phyloP scores from a whole-genome alignment of 2,113 vertebrate species.

The Paracanthobrama guichenoti region DNA sequence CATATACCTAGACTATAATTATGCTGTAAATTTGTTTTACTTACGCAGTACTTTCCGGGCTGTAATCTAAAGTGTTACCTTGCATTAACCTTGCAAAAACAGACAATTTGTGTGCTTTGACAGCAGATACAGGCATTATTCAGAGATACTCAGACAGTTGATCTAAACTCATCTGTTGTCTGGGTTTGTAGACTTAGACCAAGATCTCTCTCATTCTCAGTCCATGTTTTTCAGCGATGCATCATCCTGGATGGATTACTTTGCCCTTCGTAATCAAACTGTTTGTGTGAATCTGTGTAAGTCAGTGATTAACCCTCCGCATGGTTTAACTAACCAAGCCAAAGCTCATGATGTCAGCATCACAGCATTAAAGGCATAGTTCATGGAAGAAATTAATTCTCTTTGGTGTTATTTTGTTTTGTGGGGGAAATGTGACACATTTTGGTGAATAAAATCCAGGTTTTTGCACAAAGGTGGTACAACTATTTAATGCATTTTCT shows the following conservation, averaged over 20 bases:
- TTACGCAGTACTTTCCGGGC: too few relatives aligned
- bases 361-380: background rate
- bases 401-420: too few relatives aligned
- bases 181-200: background rate
- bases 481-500: background rate
- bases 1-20: too few relatives aligned
- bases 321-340: background rate
- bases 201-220: background rate
- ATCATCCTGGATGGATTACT: background rate
- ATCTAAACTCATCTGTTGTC: slow-evolving; percentile 1
- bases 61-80: too few relatives aligned
- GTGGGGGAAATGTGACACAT: background rate
- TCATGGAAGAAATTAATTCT: background rate
- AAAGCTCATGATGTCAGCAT: background rate
- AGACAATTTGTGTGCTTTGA: background rate
- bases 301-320: slow-evolving; percentile 6
- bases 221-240: background rate
- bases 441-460: background rate
- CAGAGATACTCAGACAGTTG: background rate
- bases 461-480: background rate
- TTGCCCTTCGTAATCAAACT: background rate
- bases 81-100: background rate
- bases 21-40: too few relatives aligned
- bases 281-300: background rate
- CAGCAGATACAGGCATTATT: background rate